Conservation (phyloP, 2,888 invertebrate genomes). For the Sericinus montela region DNA sequence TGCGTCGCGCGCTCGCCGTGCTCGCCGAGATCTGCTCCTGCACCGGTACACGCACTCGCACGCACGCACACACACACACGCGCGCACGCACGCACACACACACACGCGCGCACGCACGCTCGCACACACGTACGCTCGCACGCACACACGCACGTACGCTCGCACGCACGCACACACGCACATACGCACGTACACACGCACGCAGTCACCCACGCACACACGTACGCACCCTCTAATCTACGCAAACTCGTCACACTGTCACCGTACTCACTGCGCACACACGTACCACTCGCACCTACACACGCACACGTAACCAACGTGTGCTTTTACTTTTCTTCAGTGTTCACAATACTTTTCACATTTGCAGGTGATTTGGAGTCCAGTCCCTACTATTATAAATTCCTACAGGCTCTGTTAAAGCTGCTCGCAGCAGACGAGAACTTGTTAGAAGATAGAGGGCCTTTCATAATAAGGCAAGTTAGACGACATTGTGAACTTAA, state of each 20-base stretch:
- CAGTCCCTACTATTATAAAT: slow-evolving; percentile 88
- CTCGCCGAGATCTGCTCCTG: slow-evolving; percentile 87
- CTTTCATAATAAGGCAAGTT: slow-evolving; percentile 95
- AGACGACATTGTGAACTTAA: too few relatives aligned
- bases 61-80: background rate
- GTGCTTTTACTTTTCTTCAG: too few relatives aligned
- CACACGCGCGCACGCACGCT: background rate
- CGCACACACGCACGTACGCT: background rate
- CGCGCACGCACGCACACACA: background rate
- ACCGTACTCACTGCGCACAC: too few relatives aligned
- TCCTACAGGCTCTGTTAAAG: slow-evolving; percentile 90
- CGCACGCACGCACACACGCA: too few relatives aligned
- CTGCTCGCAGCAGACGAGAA: slow-evolving; percentile 91
- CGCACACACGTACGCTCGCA: background rate
- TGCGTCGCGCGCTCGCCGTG: slow-evolving; percentile 94
- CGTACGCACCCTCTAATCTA: background rate
- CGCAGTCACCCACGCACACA: background rate
- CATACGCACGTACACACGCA: background rate
- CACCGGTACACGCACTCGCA: slow-evolving; percentile 25
- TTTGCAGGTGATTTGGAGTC: slow-evolving; percentile 56
- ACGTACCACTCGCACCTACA: too few relatives aligned
- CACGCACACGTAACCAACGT: too few relatives aligned
- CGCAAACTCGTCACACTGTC: background rate
- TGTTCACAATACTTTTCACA: too few relatives aligned
- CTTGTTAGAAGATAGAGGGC: slow-evolving; percentile 93